phyloP scores from a whole-genome alignment of 2,797 vertebrate species.

The Amblyopsis hoosieri region DNA sequence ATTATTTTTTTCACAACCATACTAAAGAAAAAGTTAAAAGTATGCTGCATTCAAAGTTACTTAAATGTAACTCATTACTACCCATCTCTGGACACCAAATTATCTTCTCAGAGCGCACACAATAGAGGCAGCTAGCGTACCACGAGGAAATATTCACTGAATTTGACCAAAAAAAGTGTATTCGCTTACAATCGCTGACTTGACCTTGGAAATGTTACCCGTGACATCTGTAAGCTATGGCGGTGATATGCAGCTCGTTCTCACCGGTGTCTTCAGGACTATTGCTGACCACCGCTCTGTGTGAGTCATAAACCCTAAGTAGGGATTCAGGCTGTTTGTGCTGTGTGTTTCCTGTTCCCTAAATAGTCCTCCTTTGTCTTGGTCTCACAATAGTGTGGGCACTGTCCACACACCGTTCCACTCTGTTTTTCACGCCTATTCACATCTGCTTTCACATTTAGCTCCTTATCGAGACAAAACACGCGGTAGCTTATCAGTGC shows the following conservation, averaged over 20 bases:
- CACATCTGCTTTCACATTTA: conserved; percentile 11
- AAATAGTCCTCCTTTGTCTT: conserved; percentile 71
- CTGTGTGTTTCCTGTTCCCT: conserved; percentile 67
- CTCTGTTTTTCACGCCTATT: conserved; percentile 23
- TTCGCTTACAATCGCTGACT: no score
- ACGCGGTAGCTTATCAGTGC: conserved; percentile 24
- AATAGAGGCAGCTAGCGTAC: no score
- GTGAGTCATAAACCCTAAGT: conserved; percentile 18
- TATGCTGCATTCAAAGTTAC: no score
- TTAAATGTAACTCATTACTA: no score
- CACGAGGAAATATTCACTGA: neutral
- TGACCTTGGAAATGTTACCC: neutral
- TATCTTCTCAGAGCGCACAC: no score
- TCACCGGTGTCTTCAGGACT: neutral
- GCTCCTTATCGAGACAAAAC: conserved; percentile 61
- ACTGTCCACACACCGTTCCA: conserved; percentile 15
- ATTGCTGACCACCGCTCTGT: conserved; percentile 6
- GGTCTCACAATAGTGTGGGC: conserved; percentile 59
- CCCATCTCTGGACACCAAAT: no score
- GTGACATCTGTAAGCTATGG: neutral
- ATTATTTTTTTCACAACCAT: no score
- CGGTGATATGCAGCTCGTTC: neutral
- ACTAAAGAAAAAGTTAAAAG: no score
- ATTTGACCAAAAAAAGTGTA: no score
- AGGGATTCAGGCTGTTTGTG: conserved; percentile 52